A percentile compares a stretch with the other conserved stretches of the same genome.
Conservation (phyloP, 2,113 vertebrate species). For the Cyprinodon variegatus region DNA sequence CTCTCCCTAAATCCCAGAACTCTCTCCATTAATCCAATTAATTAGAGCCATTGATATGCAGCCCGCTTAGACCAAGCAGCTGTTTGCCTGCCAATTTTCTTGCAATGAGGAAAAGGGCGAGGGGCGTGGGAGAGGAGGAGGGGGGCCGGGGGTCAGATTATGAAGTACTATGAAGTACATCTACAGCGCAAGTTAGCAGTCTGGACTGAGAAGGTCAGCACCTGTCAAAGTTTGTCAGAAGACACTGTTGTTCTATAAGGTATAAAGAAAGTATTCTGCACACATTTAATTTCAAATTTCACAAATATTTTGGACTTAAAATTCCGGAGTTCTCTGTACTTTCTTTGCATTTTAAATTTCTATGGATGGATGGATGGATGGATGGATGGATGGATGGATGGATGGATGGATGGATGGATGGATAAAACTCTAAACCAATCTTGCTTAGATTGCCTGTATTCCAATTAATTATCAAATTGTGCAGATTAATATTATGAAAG, state of each 20-base stretch:
- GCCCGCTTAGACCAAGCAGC: slow-evolving; percentile 85
- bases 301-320: neutral
- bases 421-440: too few species aligned
- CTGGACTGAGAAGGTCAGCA: slow-evolving; percentile 48
- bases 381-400: neutral
- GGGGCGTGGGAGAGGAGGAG: neutral
- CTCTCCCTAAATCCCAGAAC: slow-evolving; percentile 88
- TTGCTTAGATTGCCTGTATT: too few species aligned
- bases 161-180: slow-evolving; percentile 51
- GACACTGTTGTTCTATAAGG: slow-evolving; percentile 17
- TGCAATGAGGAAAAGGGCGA: slow-evolving; percentile 38
- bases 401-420: neutral
- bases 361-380: neutral
- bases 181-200: slow-evolving; percentile 52
- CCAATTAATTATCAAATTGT: too few species aligned
- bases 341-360: neutral
- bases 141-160: slow-evolving; percentile 39
- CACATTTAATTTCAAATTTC: neutral
- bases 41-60: slow-evolving; percentile 92
- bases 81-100: slow-evolving; percentile 83
- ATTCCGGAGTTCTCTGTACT: neutral
- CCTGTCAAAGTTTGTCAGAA: slow-evolving; percentile 39
- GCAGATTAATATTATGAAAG: too few species aligned
- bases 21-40: slow-evolving; percentile 98
- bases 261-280: neutral